Evolutionary conservation across 2,797 vertebrate genomes (phyloP).

Genomic region (Myripristis murdjan): DNA sequence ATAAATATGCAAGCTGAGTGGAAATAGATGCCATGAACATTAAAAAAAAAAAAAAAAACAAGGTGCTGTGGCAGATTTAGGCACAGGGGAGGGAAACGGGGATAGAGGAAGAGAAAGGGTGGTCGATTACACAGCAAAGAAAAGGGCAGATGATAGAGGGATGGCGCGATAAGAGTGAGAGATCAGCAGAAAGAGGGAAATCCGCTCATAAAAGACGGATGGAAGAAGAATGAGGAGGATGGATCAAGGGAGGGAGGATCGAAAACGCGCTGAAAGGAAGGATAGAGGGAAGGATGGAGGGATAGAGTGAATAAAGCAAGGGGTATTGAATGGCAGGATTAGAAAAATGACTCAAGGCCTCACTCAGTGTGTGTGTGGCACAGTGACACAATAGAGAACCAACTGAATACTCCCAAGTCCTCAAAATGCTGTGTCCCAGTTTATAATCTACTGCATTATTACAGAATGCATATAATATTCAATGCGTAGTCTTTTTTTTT

Average conservation of each 20-base stretch:
- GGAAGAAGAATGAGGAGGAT: slow-evolving; percentile 17
- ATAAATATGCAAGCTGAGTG: slow-evolving; percentile 24
- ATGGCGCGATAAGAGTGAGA: slow-evolving; percentile 22
- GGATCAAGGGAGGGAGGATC: background rate
- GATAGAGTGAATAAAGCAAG: slow-evolving; percentile 23
- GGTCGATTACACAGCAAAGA: slow-evolving; percentile 16
- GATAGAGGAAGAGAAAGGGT: background rate
- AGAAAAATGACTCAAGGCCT: slow-evolving; percentile 49
- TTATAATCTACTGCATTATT: background rate
- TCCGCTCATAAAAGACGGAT: slow-evolving; percentile 50
- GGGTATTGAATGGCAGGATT: slow-evolving; percentile 26
- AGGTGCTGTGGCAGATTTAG: slow-evolving; percentile 43
- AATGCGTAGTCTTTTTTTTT: slow-evolving; percentile 8
- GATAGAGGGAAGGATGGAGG: slow-evolving; percentile 15
- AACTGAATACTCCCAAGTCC: background rate
- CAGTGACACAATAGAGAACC: slow-evolving; percentile 13
- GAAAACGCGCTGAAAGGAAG: slow-evolving; percentile 24
- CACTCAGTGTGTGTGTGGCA: slow-evolving; percentile 4
- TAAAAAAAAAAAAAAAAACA: slow-evolving; percentile 15
- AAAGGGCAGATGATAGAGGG: slow-evolving; percentile 28
- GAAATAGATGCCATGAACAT: slow-evolving; percentile 18
- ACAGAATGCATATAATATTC: background rate
- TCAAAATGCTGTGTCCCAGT: slow-evolving; percentile 13
- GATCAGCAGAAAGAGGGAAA: slow-evolving; percentile 50
- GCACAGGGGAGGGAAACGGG: background rate